A percentile compares a stretch with the other conserved stretches of the same genome.
Conservation (phyloP, 2,797 vertebrate genomes). For the Phaenicophaeus curvirostris region DNA sequence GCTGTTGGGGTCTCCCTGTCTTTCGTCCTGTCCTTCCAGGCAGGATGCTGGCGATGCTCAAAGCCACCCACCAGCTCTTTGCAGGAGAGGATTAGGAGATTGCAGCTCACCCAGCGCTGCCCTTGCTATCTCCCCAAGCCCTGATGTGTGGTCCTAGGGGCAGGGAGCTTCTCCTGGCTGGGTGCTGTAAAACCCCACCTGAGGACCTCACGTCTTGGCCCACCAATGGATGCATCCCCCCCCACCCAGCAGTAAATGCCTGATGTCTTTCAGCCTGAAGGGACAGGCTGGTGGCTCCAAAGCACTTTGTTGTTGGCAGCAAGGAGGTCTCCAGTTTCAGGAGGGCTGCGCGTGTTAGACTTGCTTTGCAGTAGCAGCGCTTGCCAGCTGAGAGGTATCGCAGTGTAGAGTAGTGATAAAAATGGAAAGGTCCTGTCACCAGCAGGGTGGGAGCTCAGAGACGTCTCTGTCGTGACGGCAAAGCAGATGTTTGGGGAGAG, state of each 20-base stretch:
- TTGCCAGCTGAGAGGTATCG: not conserved
- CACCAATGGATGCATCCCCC: no score
- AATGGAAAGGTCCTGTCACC: not conserved
- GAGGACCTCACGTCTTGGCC: not conserved
- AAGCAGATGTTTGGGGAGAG: not conserved
- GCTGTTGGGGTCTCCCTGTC: not conserved
- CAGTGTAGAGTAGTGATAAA: not conserved
- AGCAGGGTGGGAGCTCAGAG: not conserved
- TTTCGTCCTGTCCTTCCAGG: not conserved
- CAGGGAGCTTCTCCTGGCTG: not conserved
- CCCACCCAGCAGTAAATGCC: not conserved
- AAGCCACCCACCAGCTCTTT: not conserved
- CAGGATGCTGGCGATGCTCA: not conserved
- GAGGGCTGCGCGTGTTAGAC: not conserved
- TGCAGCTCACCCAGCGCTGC: not conserved
- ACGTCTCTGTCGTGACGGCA: not conserved
- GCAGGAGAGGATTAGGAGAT: not conserved
- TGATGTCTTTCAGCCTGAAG: not conserved
- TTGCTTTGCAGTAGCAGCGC: not conserved
- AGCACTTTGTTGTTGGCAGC: not conserved
- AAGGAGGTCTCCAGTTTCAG: not conserved
- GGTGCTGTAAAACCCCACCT: not conserved
- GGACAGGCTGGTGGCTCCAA: not conserved
- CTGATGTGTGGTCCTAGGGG: no score
- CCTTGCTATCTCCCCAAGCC: accelerated